A percentile compares a stretch with the other conserved stretches of the same genome.
These are phyloP conservation scores for Pipra filicauda DNA, from an alignment of 2,113 vertebrate genomes.

Conservation along the genomic window DNA sequence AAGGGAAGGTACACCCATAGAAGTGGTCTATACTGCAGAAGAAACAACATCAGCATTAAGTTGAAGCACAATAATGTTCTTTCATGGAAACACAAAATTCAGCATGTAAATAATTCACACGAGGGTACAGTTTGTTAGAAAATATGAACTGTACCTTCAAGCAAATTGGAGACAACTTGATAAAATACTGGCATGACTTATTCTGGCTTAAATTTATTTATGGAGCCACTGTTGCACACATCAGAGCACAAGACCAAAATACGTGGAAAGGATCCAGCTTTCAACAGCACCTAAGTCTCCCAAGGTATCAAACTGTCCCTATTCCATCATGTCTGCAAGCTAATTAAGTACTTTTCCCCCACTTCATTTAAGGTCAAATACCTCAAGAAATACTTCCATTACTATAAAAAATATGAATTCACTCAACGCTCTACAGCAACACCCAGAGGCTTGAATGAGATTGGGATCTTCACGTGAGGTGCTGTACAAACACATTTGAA, in stretches of 20 bases:
- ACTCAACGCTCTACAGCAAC: neutral
- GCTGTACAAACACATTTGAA: neutral
- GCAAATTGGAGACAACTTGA: neutral
- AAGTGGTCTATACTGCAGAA: neutral
- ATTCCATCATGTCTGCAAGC: neutral
- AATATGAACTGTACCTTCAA: neutral
- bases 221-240: neutral
- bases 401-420: neutral
- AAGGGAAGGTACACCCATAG: neutral
- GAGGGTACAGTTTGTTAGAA: neutral
- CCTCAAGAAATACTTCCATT: neutral
- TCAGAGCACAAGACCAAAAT: neutral
- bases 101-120: neutral
- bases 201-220: neutral
- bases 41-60: neutral
- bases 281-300: neutral
- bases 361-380: neutral
- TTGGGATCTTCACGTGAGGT: neutral
- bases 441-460: neutral
- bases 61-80: neutral
- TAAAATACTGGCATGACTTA: neutral
- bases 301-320: neutral
- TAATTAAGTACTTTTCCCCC: neutral
- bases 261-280: neutral
- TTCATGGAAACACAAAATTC: neutral